Base-by-base conservation (phyloP, 2,888 invertebrate genomes). In the Acleris sparsana region DNA sequence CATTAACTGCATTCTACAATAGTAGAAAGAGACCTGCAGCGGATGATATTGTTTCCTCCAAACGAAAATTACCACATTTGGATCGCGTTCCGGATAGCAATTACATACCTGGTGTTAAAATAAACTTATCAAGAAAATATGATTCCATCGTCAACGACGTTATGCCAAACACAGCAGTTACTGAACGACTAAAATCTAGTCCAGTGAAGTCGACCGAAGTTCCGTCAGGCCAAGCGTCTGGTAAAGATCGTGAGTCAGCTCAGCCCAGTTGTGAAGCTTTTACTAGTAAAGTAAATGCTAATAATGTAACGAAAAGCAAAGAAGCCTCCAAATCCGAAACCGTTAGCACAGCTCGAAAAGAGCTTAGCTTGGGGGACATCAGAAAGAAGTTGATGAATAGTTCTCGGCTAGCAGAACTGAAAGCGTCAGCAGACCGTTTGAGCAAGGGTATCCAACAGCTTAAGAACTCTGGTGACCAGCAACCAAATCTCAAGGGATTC, bases 21-120 rank as follows among this genome's bases (percentile, higher is more conserved):
- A 95, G 95, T 76, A 94, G 96, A 79, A 97, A 97, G 89, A 94
- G 97, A 76, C 93, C 94, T 67, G 95, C 95, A n/a, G 84, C 91
- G 9, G 96, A 96, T 59, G 96, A 96, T 80, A 80, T 89, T 76
- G 75, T 86, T 79, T 82, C 90, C 85, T 80, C 91, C 62, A 93
- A 94, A 83, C 93, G 84, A 81, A 94, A 94, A 82, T 72, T 88
- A 67, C 78, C 86, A 53, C 85, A 88, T 69, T 73, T 88, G 13
- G 87, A 88, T 57, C 76, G 82, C 62, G 70, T 69, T 64, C 70
- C 70, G 69, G 83, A 83, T 72, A 80, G 82, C 33, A 80, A 76
- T 56, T 79, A 77, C 76, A 70, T 85, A 76, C 61, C 75, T 80
- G 75, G 81, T 52, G 71, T 69, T 22, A 75, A 73, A 72, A 67